Conservation (phyloP, 2,113 vertebrate species). For the Austrofundulus limnaeus region DNA sequence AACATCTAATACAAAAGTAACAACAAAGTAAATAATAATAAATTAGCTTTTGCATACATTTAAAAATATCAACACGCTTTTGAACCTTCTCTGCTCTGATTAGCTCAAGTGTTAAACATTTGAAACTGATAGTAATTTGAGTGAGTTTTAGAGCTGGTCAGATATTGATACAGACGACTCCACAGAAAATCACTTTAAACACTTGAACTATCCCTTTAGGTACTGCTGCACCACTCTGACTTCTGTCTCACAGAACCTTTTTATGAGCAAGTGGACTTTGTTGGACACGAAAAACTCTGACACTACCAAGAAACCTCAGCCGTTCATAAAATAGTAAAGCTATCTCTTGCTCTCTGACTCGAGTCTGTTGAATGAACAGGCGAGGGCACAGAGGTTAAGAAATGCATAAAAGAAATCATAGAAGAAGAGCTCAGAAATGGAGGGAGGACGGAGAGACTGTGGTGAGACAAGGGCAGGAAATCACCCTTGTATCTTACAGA, state of each 20-base stretch:
- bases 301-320: constrained; percentile 51
- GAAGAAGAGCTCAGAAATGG: constrained; percentile 22
- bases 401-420: constrained; percentile 65
- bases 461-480: constrained; percentile 33
- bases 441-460: constrained; percentile 14
- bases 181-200: too few relatives aligned
- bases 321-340: constrained; percentile 75
- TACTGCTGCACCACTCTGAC: constrained; percentile 16
- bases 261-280: constrained; percentile 54
- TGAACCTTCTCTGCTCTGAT: too few relatives aligned
- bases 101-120: too few relatives aligned
- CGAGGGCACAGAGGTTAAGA: constrained; percentile 64
- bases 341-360: constrained; percentile 64
- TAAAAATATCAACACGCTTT: too few relatives aligned
- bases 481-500: constrained; percentile 32
- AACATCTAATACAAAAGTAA: too few relatives aligned
- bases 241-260: constrained; percentile 26
- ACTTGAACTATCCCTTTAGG: too few relatives aligned
- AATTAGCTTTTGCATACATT: too few relatives aligned
- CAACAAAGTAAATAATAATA: too few relatives aligned
- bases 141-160: too few relatives aligned
- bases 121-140: too few relatives aligned
- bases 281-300: constrained; percentile 60
- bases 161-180: background rate
- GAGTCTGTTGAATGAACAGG: constrained; percentile 71